Conservation (phyloP, 2,113 vertebrate species). For the Burhinus bistriatus region DNA sequence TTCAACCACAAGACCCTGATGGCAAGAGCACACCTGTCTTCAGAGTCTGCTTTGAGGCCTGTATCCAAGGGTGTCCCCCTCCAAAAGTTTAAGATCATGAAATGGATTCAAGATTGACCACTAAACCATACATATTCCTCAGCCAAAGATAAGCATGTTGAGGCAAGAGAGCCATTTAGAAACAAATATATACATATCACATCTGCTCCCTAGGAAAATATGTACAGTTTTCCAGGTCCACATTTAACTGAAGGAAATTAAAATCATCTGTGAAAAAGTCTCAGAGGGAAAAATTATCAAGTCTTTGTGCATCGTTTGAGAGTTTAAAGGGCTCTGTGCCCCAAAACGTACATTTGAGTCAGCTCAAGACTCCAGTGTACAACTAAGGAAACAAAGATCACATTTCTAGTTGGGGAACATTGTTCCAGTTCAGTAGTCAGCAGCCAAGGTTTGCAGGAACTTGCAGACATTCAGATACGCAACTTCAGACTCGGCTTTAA, state of each 20-base stretch:
- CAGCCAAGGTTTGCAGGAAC: constrained; percentile 31
- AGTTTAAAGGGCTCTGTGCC: neutral
- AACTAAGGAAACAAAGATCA: constrained; percentile 29
- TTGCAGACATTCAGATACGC: constrained; percentile 37
- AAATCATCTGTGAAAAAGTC: neutral
- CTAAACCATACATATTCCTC: constrained; percentile 24
- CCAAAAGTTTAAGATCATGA: constrained; percentile 1
- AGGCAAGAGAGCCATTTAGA: neutral
- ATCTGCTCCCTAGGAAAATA: neutral
- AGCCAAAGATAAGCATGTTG: constrained; percentile 13
- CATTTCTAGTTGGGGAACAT: constrained; percentile 22
- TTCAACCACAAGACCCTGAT: neutral
- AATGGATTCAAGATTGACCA: constrained; percentile 62
- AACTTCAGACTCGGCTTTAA: neutral
- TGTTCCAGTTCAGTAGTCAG: neutral
- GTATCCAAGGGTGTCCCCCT: neutral
- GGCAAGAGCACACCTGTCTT: neutral
- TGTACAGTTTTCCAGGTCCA: neutral
- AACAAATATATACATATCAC: neutral
- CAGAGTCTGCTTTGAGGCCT: neutral
- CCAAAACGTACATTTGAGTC: neutral
- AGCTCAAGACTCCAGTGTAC: constrained; percentile 1
- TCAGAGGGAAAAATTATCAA: neutral
- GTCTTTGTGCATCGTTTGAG: constrained; percentile 33
- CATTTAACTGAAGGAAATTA: neutral